These are phyloP conservation scores for Gymnogyps californianus DNA, from an alignment of 2,113 vertebrate genomes.

Conservation along the genomic window DNA sequence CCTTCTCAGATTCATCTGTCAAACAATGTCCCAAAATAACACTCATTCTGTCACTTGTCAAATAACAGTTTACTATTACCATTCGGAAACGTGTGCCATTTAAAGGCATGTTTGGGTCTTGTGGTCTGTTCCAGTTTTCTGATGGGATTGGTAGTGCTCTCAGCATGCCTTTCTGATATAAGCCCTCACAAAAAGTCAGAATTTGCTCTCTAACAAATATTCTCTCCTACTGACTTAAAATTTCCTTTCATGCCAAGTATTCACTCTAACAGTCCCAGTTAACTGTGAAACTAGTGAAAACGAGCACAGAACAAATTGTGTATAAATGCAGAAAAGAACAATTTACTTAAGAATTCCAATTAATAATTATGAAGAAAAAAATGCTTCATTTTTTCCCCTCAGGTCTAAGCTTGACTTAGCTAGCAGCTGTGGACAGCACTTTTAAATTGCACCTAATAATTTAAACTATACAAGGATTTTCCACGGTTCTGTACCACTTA, in stretches of 20 bases:
- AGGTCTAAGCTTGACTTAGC: background rate
- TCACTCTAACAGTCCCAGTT: background rate
- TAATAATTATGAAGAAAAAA: background rate
- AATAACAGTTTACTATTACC: background rate
- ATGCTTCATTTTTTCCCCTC: accelerated
- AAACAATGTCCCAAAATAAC: background rate
- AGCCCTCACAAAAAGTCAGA: background rate
- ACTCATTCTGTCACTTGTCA: slow-evolving; percentile 3
- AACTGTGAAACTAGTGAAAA: background rate
- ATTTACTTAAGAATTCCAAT: background rate
- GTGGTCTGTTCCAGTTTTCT: background rate
- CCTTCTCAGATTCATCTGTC: background rate
- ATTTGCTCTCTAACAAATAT: background rate
- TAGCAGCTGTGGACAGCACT: background rate
- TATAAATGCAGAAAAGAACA: background rate
- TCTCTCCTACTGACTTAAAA: background rate
- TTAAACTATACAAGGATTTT: background rate
- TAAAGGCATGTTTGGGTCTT: background rate
- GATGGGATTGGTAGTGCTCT: background rate
- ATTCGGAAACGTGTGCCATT: background rate
- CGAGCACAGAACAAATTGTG: background rate
- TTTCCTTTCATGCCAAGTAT: background rate
- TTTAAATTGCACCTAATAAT: background rate
- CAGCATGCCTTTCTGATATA: background rate
- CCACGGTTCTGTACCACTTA: background rate